Evolutionary conservation across 2,888 invertebrate genomes (phyloP), one percentile per base, ranked within the genome.

Genomic region (Calliopum simillimum): DNA sequence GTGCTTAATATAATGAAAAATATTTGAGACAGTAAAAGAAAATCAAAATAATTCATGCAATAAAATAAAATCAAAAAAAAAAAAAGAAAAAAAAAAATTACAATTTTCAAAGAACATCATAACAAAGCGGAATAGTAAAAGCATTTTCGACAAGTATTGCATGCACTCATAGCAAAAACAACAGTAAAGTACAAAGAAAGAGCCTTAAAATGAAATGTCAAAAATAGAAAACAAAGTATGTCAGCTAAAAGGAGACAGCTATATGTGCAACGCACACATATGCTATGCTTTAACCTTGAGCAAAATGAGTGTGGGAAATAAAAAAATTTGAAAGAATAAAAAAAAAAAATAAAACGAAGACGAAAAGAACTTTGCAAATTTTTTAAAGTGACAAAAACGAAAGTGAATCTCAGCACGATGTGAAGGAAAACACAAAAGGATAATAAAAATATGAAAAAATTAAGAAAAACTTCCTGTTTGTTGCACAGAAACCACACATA

Each of bases 381-480:
- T 71, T n/a, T 73, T 70, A 73, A 71, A 47, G 47, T 47, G 25
- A 47, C 68, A 47, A 33, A 33, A 68, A 41, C 43, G 58, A 59
- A 68, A 49, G 46, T 68, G 33, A 58, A 47, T 61, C 46, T 63
- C 66, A 72, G 66, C 69, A 73, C 72, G 72, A 46, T 46, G 19
- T 43, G 58, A 49, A 46, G 2, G 44, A 33, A 64, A 13, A 49
- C 63, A 58, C 62, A 63, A 44, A 14, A 25, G 53, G 47, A 59
- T 47, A 46, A 44, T 61, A 62, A 55, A 51, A 14, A 41, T 8
- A n/a, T 19, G 21, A 33, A 46, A 46, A 41, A 41, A 59, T 43
- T 16, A 33, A 23, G 16, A 63, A 66, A 64, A 68, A 70, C 71
- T 71, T 70, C 63, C 58, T 73, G 71, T 70, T 73, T 74, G 63